Percentiles rank a stretch among this genome's conserved stretches.
These are phyloP conservation scores for Neolamprologus variostigma DNA, from an alignment of 2,113 vertebrate species.

Conservation along the genomic window DNA sequence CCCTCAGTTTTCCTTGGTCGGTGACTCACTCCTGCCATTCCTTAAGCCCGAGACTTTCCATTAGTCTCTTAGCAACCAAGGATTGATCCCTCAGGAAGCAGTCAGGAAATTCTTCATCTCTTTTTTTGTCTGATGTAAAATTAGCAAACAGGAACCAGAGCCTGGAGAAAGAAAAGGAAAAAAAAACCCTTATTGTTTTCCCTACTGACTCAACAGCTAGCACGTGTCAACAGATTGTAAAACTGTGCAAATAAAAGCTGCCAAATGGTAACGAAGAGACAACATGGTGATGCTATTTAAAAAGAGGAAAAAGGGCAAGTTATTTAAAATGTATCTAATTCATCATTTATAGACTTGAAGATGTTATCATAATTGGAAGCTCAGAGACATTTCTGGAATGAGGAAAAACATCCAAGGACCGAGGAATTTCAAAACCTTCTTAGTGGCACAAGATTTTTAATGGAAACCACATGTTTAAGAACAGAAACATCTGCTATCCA, in stretches of 20 bases:
- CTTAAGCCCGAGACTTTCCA: slow-evolving; percentile 37
- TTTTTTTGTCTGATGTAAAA: slow-evolving; percentile 32
- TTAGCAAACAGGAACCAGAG: slow-evolving; percentile 41
- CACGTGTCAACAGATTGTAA: not conserved
- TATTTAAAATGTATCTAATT: not conserved
- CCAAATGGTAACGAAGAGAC: not conserved
- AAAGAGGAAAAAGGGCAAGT: not conserved
- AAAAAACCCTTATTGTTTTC: not conserved
- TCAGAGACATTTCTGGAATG: not conserved
- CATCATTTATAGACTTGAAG: not conserved
- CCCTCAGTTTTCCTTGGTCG: not conserved
- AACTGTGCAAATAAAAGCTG: not conserved
- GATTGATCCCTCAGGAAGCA: slow-evolving; percentile 24
- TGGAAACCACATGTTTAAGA: not conserved
- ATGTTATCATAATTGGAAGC: not conserved
- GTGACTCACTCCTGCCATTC: slow-evolving; percentile 47
- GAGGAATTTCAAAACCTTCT: not conserved
- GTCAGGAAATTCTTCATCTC: slow-evolving; percentile 31
- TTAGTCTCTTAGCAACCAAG: slow-evolving; percentile 53
- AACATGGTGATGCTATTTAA: not conserved
- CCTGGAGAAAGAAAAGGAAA: not conserved
- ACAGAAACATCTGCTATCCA: not conserved
- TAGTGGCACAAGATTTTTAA: not conserved
- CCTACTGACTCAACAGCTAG: not conserved
- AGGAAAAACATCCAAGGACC: not conserved